phyloP scores from a whole-genome alignment of 2,797 vertebrate species.

The Halcyon smyrnensis region DNA sequence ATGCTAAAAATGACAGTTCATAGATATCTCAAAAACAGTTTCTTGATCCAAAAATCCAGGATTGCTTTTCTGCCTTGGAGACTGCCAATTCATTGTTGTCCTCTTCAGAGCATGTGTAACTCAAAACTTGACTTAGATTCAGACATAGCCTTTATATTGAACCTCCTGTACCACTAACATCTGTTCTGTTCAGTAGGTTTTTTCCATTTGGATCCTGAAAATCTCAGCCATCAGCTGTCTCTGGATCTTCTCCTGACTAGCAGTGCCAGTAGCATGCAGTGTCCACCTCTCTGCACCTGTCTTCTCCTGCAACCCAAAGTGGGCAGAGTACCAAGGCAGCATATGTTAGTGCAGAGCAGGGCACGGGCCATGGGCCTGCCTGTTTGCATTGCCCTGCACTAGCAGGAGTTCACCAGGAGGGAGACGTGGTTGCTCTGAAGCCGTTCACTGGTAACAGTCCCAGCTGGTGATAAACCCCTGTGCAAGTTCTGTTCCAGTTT shows the following conservation, averaged over 20 bases:
- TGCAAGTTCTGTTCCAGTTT: not conserved
- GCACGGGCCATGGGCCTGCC: not conserved
- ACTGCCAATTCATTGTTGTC: not conserved
- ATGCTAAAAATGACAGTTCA: not conserved
- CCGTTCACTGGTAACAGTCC: not conserved
- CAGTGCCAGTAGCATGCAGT: not conserved
- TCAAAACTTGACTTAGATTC: not conserved
- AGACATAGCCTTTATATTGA: not conserved
- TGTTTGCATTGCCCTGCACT: not conserved
- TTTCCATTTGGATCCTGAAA: not conserved
- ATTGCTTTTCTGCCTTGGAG: not conserved
- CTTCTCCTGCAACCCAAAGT: not conserved
- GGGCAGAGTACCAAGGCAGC: not conserved
- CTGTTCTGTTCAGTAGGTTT: not conserved
- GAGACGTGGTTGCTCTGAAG: not conserved
- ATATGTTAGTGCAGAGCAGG: not conserved
- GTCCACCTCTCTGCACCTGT: not conserved
- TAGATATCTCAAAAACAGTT: not conserved
- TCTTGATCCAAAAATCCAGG: not conserved
- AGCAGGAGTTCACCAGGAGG: not conserved
- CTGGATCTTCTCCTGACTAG: not conserved
- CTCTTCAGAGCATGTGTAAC: not conserved
- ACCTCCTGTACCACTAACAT: not conserved
- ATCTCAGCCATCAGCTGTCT: not conserved
- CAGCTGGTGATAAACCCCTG: not conserved